Conservation (phyloP, 2,888 invertebrate species). For the Caenorhabditis sulstoni region DNA sequence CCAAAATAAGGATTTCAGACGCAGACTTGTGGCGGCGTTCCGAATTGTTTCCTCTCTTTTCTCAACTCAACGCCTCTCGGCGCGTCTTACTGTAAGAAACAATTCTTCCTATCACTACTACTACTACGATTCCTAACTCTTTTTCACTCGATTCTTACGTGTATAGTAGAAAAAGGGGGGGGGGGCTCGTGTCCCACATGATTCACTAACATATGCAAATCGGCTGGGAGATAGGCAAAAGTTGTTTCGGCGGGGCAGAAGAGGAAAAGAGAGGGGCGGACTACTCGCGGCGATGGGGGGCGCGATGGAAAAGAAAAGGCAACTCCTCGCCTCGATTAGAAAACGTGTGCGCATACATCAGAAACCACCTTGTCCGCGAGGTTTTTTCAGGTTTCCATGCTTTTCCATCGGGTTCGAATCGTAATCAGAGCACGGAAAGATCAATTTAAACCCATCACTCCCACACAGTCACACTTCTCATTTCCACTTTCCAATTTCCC, state of each 20-base stretch:
- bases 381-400: constrained; percentile 20
- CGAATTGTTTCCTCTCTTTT: constrained; percentile 20
- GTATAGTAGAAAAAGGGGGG: constrained; percentile 17
- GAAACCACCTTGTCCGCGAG: constrained; percentile 35
- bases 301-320: constrained; percentile 18
- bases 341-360: constrained; percentile 39
- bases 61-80: no score
- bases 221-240: constrained; percentile 49
- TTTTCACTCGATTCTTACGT: constrained; percentile 22
- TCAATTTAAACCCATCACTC: background rate
- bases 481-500: no score
- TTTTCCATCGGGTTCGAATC: no score
- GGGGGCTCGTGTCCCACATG: constrained; percentile 31
- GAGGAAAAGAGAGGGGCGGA: no score
- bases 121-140: no score
- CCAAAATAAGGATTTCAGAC: constrained; percentile 28
- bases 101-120: background rate
- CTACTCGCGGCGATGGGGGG: no score
- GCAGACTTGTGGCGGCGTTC: constrained; percentile 12
- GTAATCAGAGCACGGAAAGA: no score
- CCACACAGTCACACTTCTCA: background rate
- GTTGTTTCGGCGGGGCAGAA: constrained; percentile 11
- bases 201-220: constrained; percentile 64
- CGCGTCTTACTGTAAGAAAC: no score
- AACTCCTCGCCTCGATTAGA: constrained; percentile 47